phyloP scores from a whole-genome alignment of 2,113 vertebrate species.

The Seriola rivoliana region DNA sequence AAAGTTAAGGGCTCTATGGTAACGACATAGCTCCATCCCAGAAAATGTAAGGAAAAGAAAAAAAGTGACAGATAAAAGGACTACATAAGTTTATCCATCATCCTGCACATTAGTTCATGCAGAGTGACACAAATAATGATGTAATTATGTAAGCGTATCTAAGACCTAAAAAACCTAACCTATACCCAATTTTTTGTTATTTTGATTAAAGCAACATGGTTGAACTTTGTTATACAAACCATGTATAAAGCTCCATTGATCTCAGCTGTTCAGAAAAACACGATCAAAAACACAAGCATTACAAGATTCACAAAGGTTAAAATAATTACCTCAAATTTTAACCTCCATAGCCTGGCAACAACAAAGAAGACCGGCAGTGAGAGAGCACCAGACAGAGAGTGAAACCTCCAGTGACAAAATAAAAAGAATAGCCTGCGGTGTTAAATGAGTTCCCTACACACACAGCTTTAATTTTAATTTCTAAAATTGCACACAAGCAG shows the following conservation, averaged over 20 bases:
- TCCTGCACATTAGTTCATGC: too few relatives aligned
- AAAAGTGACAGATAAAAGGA: too few relatives aligned
- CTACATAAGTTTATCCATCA: too few relatives aligned
- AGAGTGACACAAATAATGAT: too few relatives aligned
- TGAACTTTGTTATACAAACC: too few relatives aligned
- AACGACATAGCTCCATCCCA: too few relatives aligned
- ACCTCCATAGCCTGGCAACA: background rate
- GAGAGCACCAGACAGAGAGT: background rate
- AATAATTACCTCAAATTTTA: background rate
- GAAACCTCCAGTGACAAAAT: background rate
- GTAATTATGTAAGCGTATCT: too few relatives aligned
- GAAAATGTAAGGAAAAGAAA: too few relatives aligned
- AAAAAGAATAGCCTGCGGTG: conserved; percentile 12
- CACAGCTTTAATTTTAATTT: background rate
- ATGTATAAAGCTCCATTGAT: background rate
- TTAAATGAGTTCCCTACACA: conserved; percentile 13
- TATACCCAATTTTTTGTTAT: too few relatives aligned
- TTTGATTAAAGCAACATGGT: too few relatives aligned
- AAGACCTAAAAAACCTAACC: too few relatives aligned
- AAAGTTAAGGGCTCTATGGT: too few relatives aligned
- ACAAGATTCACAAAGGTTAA: conserved; percentile 1
- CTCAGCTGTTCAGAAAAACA: background rate
- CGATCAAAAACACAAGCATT: background rate
- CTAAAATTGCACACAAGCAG: background rate
- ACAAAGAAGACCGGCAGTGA: background rate